phyloP scores from a whole-genome alignment of 2,888 invertebrate species.

The Lepidochitona cinerea region DNA sequence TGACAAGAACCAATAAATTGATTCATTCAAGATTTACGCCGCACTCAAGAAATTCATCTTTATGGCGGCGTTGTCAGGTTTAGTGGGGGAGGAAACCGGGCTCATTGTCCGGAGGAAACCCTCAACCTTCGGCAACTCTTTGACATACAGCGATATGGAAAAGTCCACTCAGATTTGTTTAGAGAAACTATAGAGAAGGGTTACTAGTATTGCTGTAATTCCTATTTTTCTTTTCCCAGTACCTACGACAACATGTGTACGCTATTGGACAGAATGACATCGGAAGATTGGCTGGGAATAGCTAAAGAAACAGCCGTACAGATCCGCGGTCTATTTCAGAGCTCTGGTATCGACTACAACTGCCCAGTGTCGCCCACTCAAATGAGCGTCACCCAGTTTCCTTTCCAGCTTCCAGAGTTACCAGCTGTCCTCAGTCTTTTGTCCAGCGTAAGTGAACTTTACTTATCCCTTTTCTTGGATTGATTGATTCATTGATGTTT shows the following conservation, averaged over 20 bases:
- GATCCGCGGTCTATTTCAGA: not conserved
- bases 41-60: no score
- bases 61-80: no score
- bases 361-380: not conserved
- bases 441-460: not conserved
- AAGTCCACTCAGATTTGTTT: no score
- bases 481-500: no score
- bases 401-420: not conserved
- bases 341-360: not conserved
- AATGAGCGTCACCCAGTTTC: not conserved
- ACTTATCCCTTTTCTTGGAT: not conserved
- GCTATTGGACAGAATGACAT: not conserved
- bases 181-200: not conserved
- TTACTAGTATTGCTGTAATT: not conserved
- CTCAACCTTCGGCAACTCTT: no score
- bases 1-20: no score
- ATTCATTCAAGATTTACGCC: no score
- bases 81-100: no score
- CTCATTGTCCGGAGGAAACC: no score
- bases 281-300: not conserved
- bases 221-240: not conserved
- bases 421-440: not conserved
- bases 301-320: not conserved
- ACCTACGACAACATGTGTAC: constrained; percentile 2
- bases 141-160: no score